phyloP scores from a whole-genome alignment of 1,140 invertebrate species.

The Protaetia brevitarsis region DNA sequence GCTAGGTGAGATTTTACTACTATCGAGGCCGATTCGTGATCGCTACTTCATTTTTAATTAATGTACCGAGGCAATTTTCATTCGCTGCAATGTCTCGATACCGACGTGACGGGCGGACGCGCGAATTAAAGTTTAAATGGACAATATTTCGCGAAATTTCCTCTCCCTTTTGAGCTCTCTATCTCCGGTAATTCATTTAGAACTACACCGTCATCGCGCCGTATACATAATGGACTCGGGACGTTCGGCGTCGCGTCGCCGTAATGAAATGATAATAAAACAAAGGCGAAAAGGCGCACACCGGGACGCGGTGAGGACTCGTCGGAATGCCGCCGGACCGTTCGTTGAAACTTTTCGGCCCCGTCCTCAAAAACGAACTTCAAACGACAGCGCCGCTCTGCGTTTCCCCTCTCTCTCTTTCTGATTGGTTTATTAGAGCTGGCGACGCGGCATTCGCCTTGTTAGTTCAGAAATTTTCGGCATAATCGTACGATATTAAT shows the following conservation, averaged over 20 bases:
- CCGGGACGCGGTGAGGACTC: neutral
- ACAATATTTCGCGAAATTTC: constrained; percentile 10
- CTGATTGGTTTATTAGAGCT: constrained; percentile 12
- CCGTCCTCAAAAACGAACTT: neutral
- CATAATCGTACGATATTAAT: constrained; percentile 2
- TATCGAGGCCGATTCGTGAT: too few relatives aligned
- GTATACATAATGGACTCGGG: neutral
- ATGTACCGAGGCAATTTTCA: too few relatives aligned
- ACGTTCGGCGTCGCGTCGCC: neutral
- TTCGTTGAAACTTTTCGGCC: neutral
- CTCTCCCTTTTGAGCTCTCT: neutral
- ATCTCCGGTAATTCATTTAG: neutral
- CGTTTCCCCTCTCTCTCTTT: too few relatives aligned
- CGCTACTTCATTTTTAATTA: too few relatives aligned
- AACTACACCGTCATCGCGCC: neutral
- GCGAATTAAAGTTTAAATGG: neutral
- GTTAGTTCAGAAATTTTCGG: constrained; percentile 11
- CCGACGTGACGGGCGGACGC: too few relatives aligned
- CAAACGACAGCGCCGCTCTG: neutral
- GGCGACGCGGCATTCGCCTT: neutral
- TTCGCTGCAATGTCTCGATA: too few relatives aligned
- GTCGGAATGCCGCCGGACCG: neutral
- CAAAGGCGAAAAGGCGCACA: neutral
- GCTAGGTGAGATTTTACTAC: too few relatives aligned
- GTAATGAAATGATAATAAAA: constrained; percentile 15